Conservation (phyloP, 2,113 vertebrate genomes). For the Erinaceus europaeus region DNA sequence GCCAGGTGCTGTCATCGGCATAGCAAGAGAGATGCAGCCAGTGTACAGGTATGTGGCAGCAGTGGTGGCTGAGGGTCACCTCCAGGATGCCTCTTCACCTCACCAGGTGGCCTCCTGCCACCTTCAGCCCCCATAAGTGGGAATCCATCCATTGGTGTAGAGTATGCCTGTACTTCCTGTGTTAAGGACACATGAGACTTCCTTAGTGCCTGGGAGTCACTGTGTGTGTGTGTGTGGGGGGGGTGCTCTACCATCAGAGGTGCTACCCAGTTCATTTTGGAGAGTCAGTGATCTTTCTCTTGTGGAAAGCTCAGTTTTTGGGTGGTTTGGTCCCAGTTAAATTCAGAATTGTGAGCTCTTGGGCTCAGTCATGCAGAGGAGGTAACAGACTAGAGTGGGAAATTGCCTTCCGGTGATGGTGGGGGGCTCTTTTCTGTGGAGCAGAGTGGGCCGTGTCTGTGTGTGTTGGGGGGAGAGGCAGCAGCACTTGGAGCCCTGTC, state of each 20-base stretch:
- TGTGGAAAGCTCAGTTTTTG: background rate
- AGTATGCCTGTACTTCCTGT: background rate
- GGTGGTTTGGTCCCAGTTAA: background rate
- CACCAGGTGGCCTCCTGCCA: background rate
- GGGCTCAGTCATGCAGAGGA: background rate
- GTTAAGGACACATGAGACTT: background rate
- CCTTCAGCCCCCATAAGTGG: too few species aligned
- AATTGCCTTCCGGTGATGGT: background rate
- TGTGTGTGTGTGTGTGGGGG: background rate
- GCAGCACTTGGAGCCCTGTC: rapidly evolving
- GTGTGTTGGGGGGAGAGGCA: background rate
- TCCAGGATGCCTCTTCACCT: background rate
- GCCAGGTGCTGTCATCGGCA: conserved; percentile 90
- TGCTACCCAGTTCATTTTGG: background rate
- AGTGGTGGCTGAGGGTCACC: rapidly evolving
- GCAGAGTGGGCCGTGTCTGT: background rate
- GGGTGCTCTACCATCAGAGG: background rate
- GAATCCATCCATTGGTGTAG: background rate
- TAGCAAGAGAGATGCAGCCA: conserved; percentile 95
- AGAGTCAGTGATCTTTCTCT: background rate
- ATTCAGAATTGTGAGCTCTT: conserved; percentile 8
- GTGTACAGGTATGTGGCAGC: conserved; percentile 91
- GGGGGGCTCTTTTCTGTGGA: rapidly evolving
- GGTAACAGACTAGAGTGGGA: background rate
- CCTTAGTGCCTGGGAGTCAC: too few species aligned